phyloP scores from a whole-genome alignment of 2,797 vertebrate genomes.

The Morus bassanus region DNA sequence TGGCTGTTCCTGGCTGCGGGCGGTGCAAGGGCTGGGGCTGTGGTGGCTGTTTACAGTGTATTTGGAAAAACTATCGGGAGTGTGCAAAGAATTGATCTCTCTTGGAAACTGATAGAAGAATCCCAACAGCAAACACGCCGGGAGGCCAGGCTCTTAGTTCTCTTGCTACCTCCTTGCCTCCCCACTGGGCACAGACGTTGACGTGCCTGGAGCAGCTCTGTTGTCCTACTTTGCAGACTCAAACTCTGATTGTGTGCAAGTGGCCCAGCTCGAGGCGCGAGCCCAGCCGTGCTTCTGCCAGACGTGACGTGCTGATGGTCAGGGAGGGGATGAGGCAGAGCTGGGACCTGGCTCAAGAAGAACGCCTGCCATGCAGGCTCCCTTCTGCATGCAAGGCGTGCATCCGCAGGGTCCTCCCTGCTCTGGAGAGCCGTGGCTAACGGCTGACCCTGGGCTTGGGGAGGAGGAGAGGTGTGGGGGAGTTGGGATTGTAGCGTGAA shows the following conservation, averaged over 20 bases:
- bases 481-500: background rate
- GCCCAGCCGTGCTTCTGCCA: background rate
- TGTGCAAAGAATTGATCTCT: background rate
- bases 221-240: background rate
- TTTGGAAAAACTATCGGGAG: background rate
- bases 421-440: background rate
- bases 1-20: background rate
- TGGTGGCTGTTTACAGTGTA: background rate
- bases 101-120: background rate
- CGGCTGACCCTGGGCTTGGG: background rate
- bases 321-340: background rate
- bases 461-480: background rate
- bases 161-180: background rate
- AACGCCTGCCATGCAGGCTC: background rate
- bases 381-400: background rate
- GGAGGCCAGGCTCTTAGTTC: background rate
- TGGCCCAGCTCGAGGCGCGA: background rate
- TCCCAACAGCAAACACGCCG: background rate
- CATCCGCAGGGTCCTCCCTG: fast-evolving
- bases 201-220: fast-evolving
- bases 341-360: background rate
- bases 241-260: fast-evolving
- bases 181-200: background rate
- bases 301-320: fast-evolving
- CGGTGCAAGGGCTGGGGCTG: background rate